phyloP scores from a whole-genome alignment of 2,797 vertebrate species.

The Sphaeramia orbicularis region DNA sequence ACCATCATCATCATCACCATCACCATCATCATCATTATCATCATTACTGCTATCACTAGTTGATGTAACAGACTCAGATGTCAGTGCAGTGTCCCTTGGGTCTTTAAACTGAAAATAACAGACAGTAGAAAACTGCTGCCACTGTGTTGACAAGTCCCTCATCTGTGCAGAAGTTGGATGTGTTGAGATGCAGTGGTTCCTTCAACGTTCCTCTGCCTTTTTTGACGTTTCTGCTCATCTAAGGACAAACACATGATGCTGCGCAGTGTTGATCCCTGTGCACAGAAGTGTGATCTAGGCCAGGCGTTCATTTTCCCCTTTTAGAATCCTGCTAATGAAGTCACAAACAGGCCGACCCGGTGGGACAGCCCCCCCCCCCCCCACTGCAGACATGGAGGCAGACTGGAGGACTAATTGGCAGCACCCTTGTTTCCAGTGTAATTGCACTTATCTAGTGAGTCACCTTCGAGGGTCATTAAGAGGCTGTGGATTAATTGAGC shows the following conservation, averaged over 20 bases:
- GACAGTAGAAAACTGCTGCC: constrained; percentile 13
- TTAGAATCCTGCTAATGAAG: constrained; percentile 86
- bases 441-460: constrained; percentile 88
- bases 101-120: constrained; percentile 26
- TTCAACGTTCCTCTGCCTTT: not conserved
- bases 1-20: constrained; percentile 19
- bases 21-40: constrained; percentile 12
- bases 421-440: constrained; percentile 86
- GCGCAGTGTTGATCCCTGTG: constrained; percentile 52
- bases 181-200: not conserved
- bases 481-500: constrained; percentile 87
- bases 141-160: not conserved
- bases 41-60: constrained; percentile 18
- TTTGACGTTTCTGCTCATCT: constrained; percentile 45
- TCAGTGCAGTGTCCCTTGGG: constrained; percentile 5
- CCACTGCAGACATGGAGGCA: constrained; percentile 73
- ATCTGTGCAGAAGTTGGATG: not conserved
- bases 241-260: constrained; percentile 56
- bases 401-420: constrained; percentile 86
- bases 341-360: constrained; percentile 82
- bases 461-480: constrained; percentile 89
- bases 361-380: constrained; percentile 77
- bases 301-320: constrained; percentile 81
- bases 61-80: constrained; percentile 29
- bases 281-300: constrained; percentile 72